Percentiles rank a stretch among this genome's conserved stretches.
These are phyloP conservation scores for Palloptera scutellata DNA, from an alignment of 2,888 invertebrate species.

Conservation along the genomic window DNA sequence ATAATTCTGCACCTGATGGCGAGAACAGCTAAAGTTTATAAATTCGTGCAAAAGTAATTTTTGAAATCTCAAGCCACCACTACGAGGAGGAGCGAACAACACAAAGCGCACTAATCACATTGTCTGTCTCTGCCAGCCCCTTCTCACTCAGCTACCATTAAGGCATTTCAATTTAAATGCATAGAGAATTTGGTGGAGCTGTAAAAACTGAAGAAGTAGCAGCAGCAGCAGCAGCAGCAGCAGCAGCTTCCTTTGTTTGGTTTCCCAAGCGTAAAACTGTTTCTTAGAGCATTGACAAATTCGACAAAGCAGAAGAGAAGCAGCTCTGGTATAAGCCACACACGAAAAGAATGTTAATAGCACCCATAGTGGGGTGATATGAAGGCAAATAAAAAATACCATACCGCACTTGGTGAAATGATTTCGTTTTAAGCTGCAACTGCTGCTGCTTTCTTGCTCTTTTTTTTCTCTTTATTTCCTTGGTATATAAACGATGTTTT, in stretches of 20 bases:
- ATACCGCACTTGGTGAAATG: neutral
- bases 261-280: slow-evolving; percentile 5
- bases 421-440: neutral
- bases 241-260: neutral
- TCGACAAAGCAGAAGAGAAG: neutral
- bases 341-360: no score
- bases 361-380: no score
- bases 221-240: neutral
- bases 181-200: no score
- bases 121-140: neutral
- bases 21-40: slow-evolving; percentile 32
- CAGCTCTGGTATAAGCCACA: neutral
- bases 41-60: slow-evolving; percentile 48
- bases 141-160: neutral
- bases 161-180: neutral
- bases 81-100: neutral
- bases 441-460: neutral
- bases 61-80: slow-evolving; percentile 9
- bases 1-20: neutral
- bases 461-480: neutral
- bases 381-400: neutral
- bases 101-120: neutral
- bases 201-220: no score
- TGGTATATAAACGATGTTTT: slow-evolving; percentile 32
- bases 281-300: neutral